Percentiles rank a stretch among this genome's conserved stretches.
phyloP scores from a whole-genome alignment of 2,113 vertebrate genomes.

The Sinocyclocheilus maitianheensis region DNA sequence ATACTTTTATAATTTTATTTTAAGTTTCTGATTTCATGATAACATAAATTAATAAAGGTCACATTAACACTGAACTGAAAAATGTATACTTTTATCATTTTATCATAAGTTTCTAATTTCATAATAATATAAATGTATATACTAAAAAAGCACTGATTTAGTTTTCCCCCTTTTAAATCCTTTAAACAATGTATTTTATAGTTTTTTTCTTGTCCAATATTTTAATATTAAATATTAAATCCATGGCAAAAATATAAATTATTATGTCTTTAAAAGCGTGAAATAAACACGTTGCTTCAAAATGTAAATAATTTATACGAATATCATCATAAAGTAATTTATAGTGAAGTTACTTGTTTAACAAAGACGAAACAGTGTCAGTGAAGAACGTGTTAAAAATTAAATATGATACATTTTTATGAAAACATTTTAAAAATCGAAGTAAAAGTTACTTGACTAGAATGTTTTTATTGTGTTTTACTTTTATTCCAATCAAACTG shows the following conservation, averaged over 20 bases:
- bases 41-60: no score
- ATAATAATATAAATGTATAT: no score
- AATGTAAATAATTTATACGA: not conserved
- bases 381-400: not conserved
- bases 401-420: not conserved
- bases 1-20: no score
- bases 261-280: not conserved
- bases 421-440: not conserved
- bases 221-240: not conserved
- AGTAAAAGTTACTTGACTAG: not conserved
- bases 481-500: not conserved
- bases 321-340: not conserved
- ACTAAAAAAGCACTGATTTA: no score
- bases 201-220: not conserved
- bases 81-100: no score
- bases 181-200: no score
- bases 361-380: not conserved
- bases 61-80: no score
- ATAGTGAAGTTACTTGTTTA: no score
- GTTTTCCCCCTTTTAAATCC: no score
- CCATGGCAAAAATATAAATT: not conserved
- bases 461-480: not conserved
- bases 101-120: no score
- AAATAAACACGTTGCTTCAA: not conserved
- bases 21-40: no score